A percentile compares a stretch with the other conserved stretches of the same genome.
Conservation (phyloP, 1,140 invertebrate genomes). For the Musca domestica region DNA sequence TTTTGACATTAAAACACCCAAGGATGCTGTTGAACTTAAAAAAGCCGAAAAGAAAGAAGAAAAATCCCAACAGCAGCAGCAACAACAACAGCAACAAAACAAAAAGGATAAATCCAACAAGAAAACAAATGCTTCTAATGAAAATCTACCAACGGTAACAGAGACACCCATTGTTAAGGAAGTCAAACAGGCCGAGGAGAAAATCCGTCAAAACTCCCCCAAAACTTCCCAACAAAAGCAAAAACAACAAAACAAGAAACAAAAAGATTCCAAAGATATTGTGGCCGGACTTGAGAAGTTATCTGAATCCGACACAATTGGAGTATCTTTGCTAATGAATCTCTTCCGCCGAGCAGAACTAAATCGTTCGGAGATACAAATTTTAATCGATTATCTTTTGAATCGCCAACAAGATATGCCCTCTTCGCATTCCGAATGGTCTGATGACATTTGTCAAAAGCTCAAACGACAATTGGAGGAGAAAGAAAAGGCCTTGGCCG, state of each 20-base stretch:
- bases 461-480: slow-evolving; percentile 83
- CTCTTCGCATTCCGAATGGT: slow-evolving; percentile 77
- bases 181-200: slow-evolving; percentile 44
- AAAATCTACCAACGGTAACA: slow-evolving; percentile 23
- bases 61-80: slow-evolving; percentile 52
- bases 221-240: slow-evolving; percentile 43
- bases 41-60: slow-evolving; percentile 46
- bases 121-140: slow-evolving; percentile 16
- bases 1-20: slow-evolving; percentile 75
- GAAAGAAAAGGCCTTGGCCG: slow-evolving; percentile 70
- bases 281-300: slow-evolving; percentile 42
- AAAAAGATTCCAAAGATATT: slow-evolving; percentile 42
- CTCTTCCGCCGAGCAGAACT: slow-evolving; percentile 75
- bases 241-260: slow-evolving; percentile 38
- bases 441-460: slow-evolving; percentile 80
- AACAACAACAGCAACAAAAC: slow-evolving; percentile 44
- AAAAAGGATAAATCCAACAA: slow-evolving; percentile 24
- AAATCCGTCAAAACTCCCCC: slow-evolving; percentile 41
- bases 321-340: slow-evolving; percentile 67
- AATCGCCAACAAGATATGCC: slow-evolving; percentile 81
- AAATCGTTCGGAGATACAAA: slow-evolving; percentile 81
- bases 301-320: slow-evolving; percentile 42
- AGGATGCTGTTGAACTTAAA: slow-evolving; percentile 74
- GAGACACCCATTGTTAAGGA: slow-evolving; percentile 43
- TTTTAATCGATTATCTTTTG: slow-evolving; percentile 80